Conservation (phyloP, 2,888 invertebrate genomes). For the Himalopsyche japonica region DNA sequence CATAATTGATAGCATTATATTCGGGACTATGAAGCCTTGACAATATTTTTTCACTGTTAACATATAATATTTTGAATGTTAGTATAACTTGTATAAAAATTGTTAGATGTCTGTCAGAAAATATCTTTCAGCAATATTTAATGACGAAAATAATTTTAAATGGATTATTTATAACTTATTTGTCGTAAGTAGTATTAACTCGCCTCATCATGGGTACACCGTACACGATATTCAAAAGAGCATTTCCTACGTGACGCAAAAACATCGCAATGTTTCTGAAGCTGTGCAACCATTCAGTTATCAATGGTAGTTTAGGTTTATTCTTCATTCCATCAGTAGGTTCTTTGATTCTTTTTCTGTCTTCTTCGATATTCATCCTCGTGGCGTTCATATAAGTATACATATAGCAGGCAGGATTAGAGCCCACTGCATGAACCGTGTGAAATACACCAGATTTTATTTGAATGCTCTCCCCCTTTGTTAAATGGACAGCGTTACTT, state of each 20-base stretch:
- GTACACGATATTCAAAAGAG: constrained; percentile 60
- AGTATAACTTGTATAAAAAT: no score
- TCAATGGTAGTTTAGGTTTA: constrained; percentile 50
- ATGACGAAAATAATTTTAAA: no score
- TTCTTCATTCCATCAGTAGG: constrained; percentile 30
- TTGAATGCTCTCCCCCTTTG: constrained; percentile 51
- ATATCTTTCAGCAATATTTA: no score
- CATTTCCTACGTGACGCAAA: constrained; percentile 59
- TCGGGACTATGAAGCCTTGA: no score
- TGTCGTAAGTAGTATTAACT: constrained; percentile 40
- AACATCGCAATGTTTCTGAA: constrained; percentile 56
- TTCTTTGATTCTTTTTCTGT: constrained; percentile 15
- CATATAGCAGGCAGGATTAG: constrained; percentile 74
- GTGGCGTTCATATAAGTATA: constrained; percentile 73
- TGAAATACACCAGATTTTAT: constrained; percentile 67
- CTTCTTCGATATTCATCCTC: constrained; percentile 40
- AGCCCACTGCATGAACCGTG: constrained; percentile 68
- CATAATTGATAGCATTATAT: no score
- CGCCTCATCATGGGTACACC: constrained; percentile 61
- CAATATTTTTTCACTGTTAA: no score
- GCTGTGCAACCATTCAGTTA: constrained; percentile 54
- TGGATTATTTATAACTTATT: neutral
- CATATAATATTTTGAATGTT: no score
- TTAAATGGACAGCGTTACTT: constrained; percentile 45
- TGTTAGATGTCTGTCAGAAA: no score